phyloP scores from a whole-genome alignment of 30 jellyfish, hydroid and myxozoan genomes.

The Aurelia aurita region DNA sequence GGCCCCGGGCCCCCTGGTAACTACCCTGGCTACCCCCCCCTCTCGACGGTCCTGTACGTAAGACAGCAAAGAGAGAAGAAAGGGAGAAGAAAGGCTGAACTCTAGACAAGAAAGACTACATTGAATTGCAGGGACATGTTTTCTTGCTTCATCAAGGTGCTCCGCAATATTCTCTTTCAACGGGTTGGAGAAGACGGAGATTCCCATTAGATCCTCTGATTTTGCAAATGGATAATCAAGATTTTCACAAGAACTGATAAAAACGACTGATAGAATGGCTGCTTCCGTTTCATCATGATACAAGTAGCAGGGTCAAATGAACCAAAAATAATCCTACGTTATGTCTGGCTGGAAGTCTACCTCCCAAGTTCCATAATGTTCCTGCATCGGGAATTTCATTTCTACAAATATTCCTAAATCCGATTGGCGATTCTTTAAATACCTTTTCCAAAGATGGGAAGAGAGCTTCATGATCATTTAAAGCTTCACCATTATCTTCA shows the following conservation, averaged over 20 bases:
- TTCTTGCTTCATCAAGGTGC: too few relatives aligned
- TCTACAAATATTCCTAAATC: conserved; percentile 77
- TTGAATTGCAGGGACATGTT: too few relatives aligned
- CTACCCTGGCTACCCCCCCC: too few relatives aligned
- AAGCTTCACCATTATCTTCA: too few relatives aligned
- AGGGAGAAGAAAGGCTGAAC: too few relatives aligned
- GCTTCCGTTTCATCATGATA: conserved; percentile 69
- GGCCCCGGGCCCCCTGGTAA: too few relatives aligned
- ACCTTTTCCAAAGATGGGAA: conserved; percentile 49
- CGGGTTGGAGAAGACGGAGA: conserved; percentile 56
- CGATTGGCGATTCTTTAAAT: conserved; percentile 12
- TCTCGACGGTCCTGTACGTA: too few relatives aligned
- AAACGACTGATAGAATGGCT: conserved; percentile 45
- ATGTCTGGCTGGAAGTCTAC: conserved; percentile 41
- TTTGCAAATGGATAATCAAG: conserved; percentile 59
- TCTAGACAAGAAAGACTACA: too few relatives aligned
- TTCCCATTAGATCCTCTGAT: conserved; percentile 64
- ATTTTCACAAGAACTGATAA: conserved; percentile 67
- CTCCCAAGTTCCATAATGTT: conserved; percentile 86
- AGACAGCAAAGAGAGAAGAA: too few relatives aligned
- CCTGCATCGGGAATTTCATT: conserved; percentile 80
- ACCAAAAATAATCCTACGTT: conserved; percentile 75
- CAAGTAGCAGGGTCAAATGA: conserved; percentile 89
- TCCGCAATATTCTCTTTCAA: conserved; percentile 31
- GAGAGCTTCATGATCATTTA: not conserved